These are phyloP conservation scores for Ciconia nigra DNA, from an alignment of 2,797 vertebrate species.

Conservation along the genomic window DNA sequence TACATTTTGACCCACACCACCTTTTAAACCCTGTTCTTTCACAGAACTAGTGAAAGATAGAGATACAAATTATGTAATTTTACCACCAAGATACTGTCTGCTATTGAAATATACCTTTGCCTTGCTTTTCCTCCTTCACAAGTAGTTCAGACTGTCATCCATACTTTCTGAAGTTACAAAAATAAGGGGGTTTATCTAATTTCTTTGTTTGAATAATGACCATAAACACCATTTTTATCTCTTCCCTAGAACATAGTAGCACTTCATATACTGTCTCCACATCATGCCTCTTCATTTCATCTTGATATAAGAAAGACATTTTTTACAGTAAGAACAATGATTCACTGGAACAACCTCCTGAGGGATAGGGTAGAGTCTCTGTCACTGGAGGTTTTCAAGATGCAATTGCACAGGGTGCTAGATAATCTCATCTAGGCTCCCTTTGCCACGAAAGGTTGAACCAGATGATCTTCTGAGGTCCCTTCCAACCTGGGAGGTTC, in stretches of 20 bases:
- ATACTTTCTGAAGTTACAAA: background rate
- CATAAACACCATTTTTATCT: background rate
- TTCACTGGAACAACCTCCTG: background rate
- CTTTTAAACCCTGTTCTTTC: background rate
- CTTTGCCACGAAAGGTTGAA: background rate
- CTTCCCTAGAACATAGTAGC: background rate
- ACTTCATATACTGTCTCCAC: background rate
- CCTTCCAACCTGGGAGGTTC: background rate
- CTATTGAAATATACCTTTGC: background rate
- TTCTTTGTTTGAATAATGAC: background rate
- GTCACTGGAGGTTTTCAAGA: background rate
- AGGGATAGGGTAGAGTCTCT: background rate
- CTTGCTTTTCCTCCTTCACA: background rate
- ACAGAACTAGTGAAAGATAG: background rate
- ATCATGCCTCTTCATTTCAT: background rate
- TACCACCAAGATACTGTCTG: background rate
- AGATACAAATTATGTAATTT: background rate
- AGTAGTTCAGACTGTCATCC: background rate
- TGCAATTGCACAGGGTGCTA: background rate
- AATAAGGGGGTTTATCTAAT: background rate
- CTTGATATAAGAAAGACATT: background rate
- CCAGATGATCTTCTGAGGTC: background rate
- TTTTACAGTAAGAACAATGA: background rate
- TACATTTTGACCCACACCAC: background rate
- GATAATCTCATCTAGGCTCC: background rate